Percentiles rank a stretch among this genome's conserved stretches.
Evolutionary conservation across 2,888 invertebrate species (phyloP).

Genomic region (Timema podura): DNA sequence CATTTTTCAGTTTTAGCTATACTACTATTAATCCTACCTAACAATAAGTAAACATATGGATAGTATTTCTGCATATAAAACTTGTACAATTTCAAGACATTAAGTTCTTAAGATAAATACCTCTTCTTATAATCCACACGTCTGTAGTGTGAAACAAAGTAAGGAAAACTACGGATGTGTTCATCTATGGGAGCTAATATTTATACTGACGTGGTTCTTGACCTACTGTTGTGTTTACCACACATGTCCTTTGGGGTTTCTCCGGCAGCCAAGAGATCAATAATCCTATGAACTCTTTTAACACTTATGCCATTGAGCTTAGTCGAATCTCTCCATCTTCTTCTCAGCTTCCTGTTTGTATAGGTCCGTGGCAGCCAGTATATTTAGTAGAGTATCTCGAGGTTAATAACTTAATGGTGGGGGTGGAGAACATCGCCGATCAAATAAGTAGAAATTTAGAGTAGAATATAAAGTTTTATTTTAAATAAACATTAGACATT

Average conservation of each 20-base stretch:
- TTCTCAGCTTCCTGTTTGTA: no score
- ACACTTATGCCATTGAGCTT: conserved; percentile 11
- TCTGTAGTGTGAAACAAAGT: background rate
- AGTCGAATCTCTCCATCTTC: no score
- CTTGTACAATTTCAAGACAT: conserved; percentile 9
- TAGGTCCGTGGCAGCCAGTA: no score
- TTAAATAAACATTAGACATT: no score
- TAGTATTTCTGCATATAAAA: conserved; percentile 6
- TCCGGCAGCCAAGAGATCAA: background rate
- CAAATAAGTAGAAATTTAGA: no score
- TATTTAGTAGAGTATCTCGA: no score
- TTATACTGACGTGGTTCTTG: conserved; percentile 8
- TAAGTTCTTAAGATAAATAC: background rate
- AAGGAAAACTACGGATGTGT: conserved; percentile 10
- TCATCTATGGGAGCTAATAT: background rate
- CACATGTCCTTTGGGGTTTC: background rate
- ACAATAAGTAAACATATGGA: background rate
- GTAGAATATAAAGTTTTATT: no score
- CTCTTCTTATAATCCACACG: conserved; percentile 1
- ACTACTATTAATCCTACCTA: background rate
- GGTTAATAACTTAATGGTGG: no score
- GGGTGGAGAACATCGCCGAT: no score
- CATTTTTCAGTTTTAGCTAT: conserved; percentile 4
- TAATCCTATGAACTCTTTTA: background rate
- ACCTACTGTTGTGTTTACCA: conserved; percentile 7